A percentile compares a stretch with the other conserved stretches of the same genome.
Conservation (phyloP, 2,888 invertebrate species). For the Lasioglossum lativentre region DNA sequence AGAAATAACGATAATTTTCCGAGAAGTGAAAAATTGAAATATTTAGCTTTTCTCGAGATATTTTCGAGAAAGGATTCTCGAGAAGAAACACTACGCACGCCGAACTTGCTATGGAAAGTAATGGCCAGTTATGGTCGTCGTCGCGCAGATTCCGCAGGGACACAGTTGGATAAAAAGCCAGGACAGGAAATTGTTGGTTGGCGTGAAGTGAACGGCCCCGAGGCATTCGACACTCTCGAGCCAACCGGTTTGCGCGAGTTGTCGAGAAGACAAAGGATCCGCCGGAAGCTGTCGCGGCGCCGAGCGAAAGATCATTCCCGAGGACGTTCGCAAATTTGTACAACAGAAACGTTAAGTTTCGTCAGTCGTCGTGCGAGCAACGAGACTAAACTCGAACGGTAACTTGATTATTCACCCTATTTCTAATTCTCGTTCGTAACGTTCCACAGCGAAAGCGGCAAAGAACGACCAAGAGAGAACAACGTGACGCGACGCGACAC, state of each 20-base stretch:
- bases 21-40: no score
- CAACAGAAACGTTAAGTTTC: slow-evolving; percentile 20
- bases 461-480: neutral
- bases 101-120: neutral
- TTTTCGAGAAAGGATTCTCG: no score
- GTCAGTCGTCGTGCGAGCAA: slow-evolving; percentile 23
- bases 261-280: slow-evolving; percentile 22
- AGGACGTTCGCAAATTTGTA: slow-evolving; percentile 24
- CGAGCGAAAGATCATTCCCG: slow-evolving; percentile 17
- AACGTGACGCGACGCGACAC: neutral
- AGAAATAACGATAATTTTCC: no score
- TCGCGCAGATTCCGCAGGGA: neutral
- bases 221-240: neutral
- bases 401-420: slow-evolving; percentile 22
- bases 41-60: no score
- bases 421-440: slow-evolving; percentile 12
- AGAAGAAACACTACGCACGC: no score
- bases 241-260: neutral
- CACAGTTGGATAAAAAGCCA: neutral
- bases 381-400: slow-evolving; percentile 17
- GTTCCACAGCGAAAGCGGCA: neutral
- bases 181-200: slow-evolving; percentile 8
- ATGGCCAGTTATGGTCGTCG: neutral
- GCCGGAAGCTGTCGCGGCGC: slow-evolving; percentile 4
- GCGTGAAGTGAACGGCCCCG: neutral